Percentiles rank a stretch among this genome's conserved stretches.
phyloP scores from a whole-genome alignment of 2,113 vertebrate genomes.

The Eretmochelys imbricata region DNA sequence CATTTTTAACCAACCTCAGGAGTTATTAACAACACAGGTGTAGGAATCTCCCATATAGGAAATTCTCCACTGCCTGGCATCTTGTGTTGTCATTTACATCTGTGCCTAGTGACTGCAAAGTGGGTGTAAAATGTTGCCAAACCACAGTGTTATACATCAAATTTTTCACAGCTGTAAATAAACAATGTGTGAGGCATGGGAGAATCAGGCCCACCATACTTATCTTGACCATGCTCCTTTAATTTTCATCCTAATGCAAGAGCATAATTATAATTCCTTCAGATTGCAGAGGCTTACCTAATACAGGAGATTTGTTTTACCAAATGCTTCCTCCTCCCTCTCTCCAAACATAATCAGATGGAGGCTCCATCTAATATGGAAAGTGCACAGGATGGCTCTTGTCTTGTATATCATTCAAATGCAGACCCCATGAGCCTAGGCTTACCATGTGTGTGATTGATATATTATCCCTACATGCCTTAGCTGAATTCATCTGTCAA shows the following conservation, averaged over 20 bases:
- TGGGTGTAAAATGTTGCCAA: not conserved
- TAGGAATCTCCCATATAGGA: slow-evolving; percentile 43
- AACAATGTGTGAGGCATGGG: not conserved
- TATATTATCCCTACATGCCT: not conserved
- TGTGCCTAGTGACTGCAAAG: not conserved
- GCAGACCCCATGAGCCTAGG: slow-evolving; percentile 5
- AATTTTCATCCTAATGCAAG: not conserved
- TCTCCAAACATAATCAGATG: slow-evolving; percentile 2
- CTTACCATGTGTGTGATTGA: not conserved
- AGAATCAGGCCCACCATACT: not conserved
- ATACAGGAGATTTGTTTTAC: slow-evolving; percentile 16
- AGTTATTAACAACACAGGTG: not conserved
- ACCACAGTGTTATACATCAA: not conserved
- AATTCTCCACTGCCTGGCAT: not conserved
- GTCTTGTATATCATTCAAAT: not conserved
- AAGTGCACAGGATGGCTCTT: accelerated
- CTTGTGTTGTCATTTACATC: not conserved
- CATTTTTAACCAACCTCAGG: not conserved
- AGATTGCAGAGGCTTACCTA: not conserved
- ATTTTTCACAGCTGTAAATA: not conserved
- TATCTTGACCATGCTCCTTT: not conserved
- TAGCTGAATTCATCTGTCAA: slow-evolving; percentile 45
- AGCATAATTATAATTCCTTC: not conserved
- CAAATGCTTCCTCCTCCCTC: not conserved
- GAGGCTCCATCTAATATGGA: not conserved